Conservation (phyloP, 1,140 invertebrate species). For the Listronotus bonariensis region DNA sequence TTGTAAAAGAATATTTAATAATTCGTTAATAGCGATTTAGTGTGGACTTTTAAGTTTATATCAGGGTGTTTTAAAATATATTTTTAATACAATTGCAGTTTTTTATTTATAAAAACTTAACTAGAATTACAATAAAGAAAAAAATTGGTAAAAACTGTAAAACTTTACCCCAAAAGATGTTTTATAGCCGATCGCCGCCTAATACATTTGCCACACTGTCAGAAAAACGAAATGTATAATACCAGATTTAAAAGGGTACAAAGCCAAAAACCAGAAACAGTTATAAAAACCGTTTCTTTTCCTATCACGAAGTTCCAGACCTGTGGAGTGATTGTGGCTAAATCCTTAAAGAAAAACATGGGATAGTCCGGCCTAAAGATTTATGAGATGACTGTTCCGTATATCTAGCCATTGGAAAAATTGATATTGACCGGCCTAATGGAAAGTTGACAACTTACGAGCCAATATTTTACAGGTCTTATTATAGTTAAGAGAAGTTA, state of each 20-base stretch:
- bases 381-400: slow-evolving; percentile 29
- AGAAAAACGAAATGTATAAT: slow-evolving; percentile 30
- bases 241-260: slow-evolving; percentile 29
- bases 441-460: slow-evolving; percentile 20
- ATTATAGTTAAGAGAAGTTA: too few species aligned
- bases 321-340: slow-evolving; percentile 38
- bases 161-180: background rate
- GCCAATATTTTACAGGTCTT: background rate
- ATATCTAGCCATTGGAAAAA: slow-evolving; percentile 31
- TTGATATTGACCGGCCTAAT: slow-evolving; percentile 35
- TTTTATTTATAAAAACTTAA: too few species aligned
- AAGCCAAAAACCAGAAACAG: slow-evolving; percentile 32
- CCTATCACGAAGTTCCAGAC: slow-evolving; percentile 35
- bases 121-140: too few species aligned
- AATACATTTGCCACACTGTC: slow-evolving; percentile 15
- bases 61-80: too few species aligned
- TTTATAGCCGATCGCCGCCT: slow-evolving; percentile 23
- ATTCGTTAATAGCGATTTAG: too few species aligned
- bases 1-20: too few species aligned
- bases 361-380: slow-evolving; percentile 22
- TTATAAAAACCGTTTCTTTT: slow-evolving; percentile 36
- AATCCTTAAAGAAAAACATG: slow-evolving; percentile 34
- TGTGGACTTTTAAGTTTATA: too few species aligned
- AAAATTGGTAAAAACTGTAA: too few species aligned
- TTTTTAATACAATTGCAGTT: too few species aligned